A percentile compares a stretch with the other conserved stretches of the same genome.
These are phyloP conservation scores for Platerodrilus igneus DNA, from an alignment of 2,888 invertebrate species.

Conservation along the genomic window DNA sequence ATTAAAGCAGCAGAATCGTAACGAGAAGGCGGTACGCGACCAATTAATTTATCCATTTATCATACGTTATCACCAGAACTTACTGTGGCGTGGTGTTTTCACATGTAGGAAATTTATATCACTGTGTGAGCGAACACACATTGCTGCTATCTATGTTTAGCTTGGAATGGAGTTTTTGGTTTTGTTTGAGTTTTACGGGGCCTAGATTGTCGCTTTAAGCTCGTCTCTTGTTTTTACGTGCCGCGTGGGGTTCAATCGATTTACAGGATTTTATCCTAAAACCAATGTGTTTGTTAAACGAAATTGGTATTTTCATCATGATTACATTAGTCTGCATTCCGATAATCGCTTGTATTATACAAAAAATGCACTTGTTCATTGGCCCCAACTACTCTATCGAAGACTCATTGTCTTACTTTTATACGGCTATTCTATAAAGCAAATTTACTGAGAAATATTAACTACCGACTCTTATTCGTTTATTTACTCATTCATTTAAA, in stretches of 20 bases:
- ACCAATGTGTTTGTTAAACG: slow-evolving; percentile 19
- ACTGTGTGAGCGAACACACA: slow-evolving; percentile 27
- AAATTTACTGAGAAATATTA: too few relatives aligned
- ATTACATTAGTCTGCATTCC: slow-evolving; percentile 18
- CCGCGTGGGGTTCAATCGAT: slow-evolving; percentile 22
- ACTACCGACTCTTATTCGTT: too few relatives aligned
- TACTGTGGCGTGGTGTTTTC: slow-evolving; percentile 37
- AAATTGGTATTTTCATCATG: slow-evolving; percentile 16
- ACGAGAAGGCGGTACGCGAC: slow-evolving; percentile 16
- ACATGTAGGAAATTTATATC: slow-evolving; percentile 35
- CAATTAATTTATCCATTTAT: slow-evolving; percentile 44
- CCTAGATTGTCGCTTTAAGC: slow-evolving; percentile 19
- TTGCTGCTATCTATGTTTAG: slow-evolving; percentile 29
- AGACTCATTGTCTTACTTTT: too few relatives aligned
- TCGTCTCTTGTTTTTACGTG: slow-evolving; percentile 19
- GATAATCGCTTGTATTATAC: too few relatives aligned
- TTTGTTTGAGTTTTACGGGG: slow-evolving; percentile 23
- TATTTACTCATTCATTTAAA: too few relatives aligned
- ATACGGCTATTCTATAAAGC: too few relatives aligned
- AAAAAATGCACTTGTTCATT: too few relatives aligned
- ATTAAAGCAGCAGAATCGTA: slow-evolving; percentile 12
- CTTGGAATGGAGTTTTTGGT: slow-evolving; percentile 22
- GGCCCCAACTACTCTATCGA: too few relatives aligned
- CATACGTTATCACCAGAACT: slow-evolving; percentile 42
- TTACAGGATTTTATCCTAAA: slow-evolving; percentile 23